phyloP scores from a whole-genome alignment of 2,113 vertebrate species.

The Alethe castanea region DNA sequence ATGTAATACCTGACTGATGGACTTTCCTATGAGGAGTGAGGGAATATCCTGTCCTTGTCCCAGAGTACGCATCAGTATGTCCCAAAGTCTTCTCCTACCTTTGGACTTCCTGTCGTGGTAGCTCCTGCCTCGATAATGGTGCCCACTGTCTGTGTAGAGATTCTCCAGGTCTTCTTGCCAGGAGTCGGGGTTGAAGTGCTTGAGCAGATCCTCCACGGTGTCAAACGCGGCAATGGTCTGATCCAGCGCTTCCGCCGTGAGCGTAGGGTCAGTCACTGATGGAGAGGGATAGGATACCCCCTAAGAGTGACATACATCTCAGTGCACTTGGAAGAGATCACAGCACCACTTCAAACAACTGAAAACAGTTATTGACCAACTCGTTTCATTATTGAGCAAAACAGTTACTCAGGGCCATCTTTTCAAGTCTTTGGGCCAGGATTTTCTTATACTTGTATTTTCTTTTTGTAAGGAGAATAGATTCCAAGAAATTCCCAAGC shows the following conservation, averaged over 20 bases:
- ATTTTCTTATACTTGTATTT: not conserved
- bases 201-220: conserved; percentile 90
- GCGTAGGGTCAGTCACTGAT: conserved; percentile 78
- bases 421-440: not conserved
- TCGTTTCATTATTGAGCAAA: not conserved
- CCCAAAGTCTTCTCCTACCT: conserved; percentile 72
- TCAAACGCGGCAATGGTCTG: conserved; percentile 87
- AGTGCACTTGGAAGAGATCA: conserved; percentile 58
- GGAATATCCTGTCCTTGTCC: not conserved
- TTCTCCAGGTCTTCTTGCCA: conserved; percentile 93
- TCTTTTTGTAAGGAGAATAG: not conserved
- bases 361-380: not conserved
- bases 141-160: conserved; percentile 83
- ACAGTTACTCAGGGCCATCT: not conserved
- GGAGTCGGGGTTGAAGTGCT: conserved; percentile 85
- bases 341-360: conserved; percentile 4
- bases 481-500: not conserved
- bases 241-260: conserved; percentile 84
- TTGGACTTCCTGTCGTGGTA: conserved; percentile 88
- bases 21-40: not conserved
- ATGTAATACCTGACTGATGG: not conserved
- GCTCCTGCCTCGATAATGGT: conserved; percentile 82
- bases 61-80: not conserved
- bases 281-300: conserved; percentile 69
- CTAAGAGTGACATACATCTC: conserved; percentile 76